Percentiles rank a stretch among this genome's conserved stretches.
phyloP scores from a whole-genome alignment of 2,797 vertebrate species.

The Apogon talboti region DNA sequence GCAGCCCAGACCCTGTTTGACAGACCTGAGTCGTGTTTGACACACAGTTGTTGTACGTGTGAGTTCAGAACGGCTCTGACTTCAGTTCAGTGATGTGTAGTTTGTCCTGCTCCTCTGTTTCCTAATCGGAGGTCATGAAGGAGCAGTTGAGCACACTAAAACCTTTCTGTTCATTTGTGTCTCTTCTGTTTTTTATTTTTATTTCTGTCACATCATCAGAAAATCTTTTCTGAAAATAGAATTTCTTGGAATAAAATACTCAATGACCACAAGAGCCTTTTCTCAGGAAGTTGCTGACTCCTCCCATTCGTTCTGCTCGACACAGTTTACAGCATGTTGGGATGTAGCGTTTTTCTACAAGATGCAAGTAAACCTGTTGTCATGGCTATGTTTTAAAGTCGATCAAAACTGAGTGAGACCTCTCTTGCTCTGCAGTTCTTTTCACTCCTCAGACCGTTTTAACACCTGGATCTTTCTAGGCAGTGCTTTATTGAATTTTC shows the following conservation, averaged over 20 bases:
- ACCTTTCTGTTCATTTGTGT: neutral
- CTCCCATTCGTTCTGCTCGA: neutral
- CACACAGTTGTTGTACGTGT: constrained; percentile 10
- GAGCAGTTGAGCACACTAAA: too few relatives aligned
- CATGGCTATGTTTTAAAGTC: too few relatives aligned
- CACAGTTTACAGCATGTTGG: neutral
- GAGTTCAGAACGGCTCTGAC: constrained; percentile 9
- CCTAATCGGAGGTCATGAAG: constrained; percentile 8
- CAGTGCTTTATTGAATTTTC: too few relatives aligned
- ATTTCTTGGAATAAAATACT: neutral
- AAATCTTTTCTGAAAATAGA: neutral
- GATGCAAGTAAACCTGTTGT: too few relatives aligned
- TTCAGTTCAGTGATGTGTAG: constrained; percentile 14
- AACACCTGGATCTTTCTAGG: too few relatives aligned
- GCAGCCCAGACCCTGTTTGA: constrained; percentile 42
- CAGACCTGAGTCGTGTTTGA: constrained; percentile 28
- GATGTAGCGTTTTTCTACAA: too few relatives aligned
- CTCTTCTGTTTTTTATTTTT: neutral
- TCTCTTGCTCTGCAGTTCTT: too few relatives aligned
- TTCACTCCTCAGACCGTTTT: too few relatives aligned
- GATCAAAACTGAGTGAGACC: too few relatives aligned
- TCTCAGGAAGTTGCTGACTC: constrained; percentile 1
- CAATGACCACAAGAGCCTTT: neutral
- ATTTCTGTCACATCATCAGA: neutral
- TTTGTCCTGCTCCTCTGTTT: neutral